phyloP scores from a whole-genome alignment of 2,797 vertebrate genomes.

The Tapirus indicus region DNA sequence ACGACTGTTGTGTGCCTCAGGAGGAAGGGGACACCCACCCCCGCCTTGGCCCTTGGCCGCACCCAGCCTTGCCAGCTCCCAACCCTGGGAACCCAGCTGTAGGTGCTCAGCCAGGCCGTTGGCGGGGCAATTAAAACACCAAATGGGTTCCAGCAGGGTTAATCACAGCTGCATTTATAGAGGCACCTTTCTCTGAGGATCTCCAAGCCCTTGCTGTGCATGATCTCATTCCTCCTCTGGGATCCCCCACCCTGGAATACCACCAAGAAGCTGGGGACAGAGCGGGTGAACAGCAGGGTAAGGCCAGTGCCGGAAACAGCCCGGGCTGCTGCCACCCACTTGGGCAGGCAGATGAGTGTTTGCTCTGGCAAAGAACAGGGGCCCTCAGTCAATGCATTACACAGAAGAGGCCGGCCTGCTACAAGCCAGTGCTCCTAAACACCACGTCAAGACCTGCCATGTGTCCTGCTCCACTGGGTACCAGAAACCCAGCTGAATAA shows the following conservation, averaged over 20 bases:
- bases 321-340: constrained; percentile 47
- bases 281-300: neutral
- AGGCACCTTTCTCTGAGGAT: constrained; percentile 73
- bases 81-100: constrained; percentile 77
- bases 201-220: neutral
- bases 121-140: constrained; percentile 65
- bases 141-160: constrained; percentile 63
- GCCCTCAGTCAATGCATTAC: neutral
- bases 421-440: neutral
- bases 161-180: constrained; percentile 69
- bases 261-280: constrained; percentile 17
- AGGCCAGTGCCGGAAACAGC: neutral
- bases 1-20: neutral
- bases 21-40: constrained; percentile 19
- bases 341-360: neutral
- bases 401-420: neutral
- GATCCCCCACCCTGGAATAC: constrained; percentile 41
- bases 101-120: constrained; percentile 59
- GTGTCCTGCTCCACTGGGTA: neutral
- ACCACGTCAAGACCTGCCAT: neutral
- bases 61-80: constrained; percentile 20
- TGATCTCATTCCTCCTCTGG: constrained; percentile 70
- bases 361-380: neutral
- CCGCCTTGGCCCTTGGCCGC: neutral
- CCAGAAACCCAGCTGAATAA: neutral